phyloP scores from a whole-genome alignment of 2,797 vertebrate species.

The Microctenopoma lineatum region DNA sequence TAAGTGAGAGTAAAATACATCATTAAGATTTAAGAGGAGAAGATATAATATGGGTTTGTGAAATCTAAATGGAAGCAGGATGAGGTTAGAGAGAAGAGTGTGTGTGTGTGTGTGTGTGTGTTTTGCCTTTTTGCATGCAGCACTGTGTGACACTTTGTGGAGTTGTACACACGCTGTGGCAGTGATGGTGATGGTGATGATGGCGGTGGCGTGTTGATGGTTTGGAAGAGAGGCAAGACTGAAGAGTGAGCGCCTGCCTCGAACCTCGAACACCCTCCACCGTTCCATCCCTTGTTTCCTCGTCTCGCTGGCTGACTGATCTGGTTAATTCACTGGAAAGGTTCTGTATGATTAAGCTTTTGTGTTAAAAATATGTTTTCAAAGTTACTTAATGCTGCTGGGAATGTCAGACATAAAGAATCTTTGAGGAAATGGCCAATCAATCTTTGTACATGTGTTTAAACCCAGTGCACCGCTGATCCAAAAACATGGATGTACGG shows the following conservation, averaged over 20 bases:
- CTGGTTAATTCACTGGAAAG: neutral
- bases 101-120: constrained; percentile 1
- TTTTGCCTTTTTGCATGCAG: constrained; percentile 33
- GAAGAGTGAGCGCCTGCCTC: constrained; percentile 33
- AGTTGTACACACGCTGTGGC: constrained; percentile 61
- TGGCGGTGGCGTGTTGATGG: constrained; percentile 37
- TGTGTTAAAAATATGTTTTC: constrained; percentile 2
- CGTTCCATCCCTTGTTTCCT: constrained; percentile 36
- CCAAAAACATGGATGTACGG: neutral
- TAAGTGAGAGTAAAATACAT: neutral
- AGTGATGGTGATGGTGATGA: constrained; percentile 47
- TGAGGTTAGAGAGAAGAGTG: neutral
- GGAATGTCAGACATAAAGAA: neutral
- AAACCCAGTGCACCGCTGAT: neutral
- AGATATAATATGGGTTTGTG: neutral
- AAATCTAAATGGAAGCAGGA: neutral
- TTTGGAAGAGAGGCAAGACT: constrained; percentile 37
- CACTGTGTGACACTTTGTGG: constrained; percentile 62
- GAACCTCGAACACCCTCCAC: constrained; percentile 54
- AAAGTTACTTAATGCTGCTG: neutral
- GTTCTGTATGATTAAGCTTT: neutral
- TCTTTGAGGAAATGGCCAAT: neutral
- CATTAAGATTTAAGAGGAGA: neutral
- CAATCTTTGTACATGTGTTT: neutral
- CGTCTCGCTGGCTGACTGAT: constrained; percentile 5